phyloP scores from a whole-genome alignment of 2,797 vertebrate genomes.

The Megalops cyprinoides region DNA sequence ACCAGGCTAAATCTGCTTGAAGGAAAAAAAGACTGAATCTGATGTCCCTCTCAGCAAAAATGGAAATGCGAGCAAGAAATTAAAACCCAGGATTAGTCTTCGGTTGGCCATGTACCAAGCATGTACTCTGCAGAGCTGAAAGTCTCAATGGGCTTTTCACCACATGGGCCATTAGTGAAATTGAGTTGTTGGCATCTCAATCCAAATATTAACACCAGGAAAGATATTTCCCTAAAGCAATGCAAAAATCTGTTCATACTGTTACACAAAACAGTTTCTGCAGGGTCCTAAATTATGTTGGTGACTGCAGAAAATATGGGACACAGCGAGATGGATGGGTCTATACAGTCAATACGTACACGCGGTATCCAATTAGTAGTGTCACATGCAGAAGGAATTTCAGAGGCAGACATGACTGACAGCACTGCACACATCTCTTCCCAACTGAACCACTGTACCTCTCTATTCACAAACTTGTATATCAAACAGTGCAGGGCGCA shows the following conservation, averaged over 20 bases:
- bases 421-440: no score
- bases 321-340: no score
- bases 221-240: not conserved
- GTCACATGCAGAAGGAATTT: not conserved
- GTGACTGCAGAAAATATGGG: no score
- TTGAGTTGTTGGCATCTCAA: conserved; percentile 37
- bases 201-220: not conserved
- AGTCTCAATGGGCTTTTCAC: not conserved
- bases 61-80: conserved; percentile 19
- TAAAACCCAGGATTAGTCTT: conserved; percentile 33
- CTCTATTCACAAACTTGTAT: no score
- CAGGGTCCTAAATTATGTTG: not conserved
- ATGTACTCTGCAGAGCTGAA: not conserved
- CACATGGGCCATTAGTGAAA: conserved; percentile 46
- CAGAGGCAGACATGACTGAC: not conserved
- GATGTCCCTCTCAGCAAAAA: not conserved
- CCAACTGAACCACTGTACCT: no score
- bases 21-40: not conserved
- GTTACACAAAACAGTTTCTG: not conserved
- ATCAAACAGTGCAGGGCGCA: no score
- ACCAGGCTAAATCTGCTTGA: not conserved
- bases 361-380: no score
- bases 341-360: no score
- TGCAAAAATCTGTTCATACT: not conserved
- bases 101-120: conserved; percentile 36